These are phyloP conservation scores for Xanthia togata DNA, from an alignment of 2,888 invertebrate genomes.

Conservation along the genomic window DNA sequence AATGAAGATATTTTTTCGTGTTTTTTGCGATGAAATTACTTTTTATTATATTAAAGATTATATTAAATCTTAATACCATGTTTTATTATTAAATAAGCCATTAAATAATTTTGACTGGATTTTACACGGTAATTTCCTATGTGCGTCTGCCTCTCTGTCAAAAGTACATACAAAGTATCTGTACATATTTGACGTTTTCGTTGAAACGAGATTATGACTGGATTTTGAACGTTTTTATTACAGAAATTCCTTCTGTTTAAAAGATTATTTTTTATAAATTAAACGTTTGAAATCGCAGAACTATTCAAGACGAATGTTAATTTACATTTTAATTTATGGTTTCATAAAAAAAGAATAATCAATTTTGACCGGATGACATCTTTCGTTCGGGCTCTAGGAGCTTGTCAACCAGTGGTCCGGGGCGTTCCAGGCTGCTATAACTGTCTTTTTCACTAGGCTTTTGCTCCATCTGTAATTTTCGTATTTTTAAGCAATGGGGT, in stretches of 20 bases:
- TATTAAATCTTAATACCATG: too few species aligned
- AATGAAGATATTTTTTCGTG: too few species aligned
- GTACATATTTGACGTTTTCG: too few species aligned
- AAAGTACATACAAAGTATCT: too few species aligned
- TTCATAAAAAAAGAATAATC: conserved; percentile 20
- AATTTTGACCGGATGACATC: conserved; percentile 76
- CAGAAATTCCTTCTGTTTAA: neutral
- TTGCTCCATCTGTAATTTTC: conserved; percentile 69
- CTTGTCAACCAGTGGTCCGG: conserved; percentile 71
- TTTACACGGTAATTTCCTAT: too few species aligned
- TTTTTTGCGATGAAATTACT: too few species aligned
- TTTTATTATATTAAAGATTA: too few species aligned
- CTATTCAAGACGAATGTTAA: neutral
- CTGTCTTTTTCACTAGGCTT: conserved; percentile 59
- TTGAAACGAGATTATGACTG: neutral
- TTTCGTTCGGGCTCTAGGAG: conserved; percentile 73
- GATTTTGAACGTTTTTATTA: neutral
- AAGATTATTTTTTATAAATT: neutral
- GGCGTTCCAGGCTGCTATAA: conserved; percentile 56
- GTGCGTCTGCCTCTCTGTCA: too few species aligned
- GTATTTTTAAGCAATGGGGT: conserved; percentile 1
- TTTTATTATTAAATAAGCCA: too few species aligned
- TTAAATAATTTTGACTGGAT: too few species aligned
- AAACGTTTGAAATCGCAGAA: conserved; percentile 29
- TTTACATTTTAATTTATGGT: neutral